A percentile compares a stretch with the other conserved stretches of the same genome.
Evolutionary conservation across 2,888 invertebrate genomes (phyloP).

Genomic region (Lepidonotus clava): DNA sequence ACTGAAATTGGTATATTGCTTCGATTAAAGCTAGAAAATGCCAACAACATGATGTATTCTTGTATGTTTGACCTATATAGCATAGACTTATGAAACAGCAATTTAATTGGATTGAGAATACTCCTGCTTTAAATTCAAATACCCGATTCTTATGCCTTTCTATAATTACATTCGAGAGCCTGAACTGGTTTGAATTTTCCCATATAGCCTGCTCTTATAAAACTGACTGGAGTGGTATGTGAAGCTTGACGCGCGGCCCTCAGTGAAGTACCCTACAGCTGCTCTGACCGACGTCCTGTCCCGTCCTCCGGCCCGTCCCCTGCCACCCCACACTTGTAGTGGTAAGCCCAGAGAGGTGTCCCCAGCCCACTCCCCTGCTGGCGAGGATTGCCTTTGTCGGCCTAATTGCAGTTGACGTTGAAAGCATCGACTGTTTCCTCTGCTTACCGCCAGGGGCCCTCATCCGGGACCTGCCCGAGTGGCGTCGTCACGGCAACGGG

Average conservation of each 20-base stretch:
- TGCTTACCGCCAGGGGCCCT: background rate
- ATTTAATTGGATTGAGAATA: too few species aligned
- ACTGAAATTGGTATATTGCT: too few species aligned
- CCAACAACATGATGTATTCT: too few species aligned
- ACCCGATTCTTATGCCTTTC: too few species aligned
- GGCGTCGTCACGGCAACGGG: constrained; percentile 36
- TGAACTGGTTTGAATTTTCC: constrained; percentile 1
- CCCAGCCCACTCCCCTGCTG: background rate
- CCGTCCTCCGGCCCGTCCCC: background rate
- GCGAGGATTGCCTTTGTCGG: constrained; percentile 30
- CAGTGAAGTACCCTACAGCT: background rate
- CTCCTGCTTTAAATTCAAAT: too few species aligned
- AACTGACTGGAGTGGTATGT: constrained; percentile 6
- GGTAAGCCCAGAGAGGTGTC: constrained; percentile 2
- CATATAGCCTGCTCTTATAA: constrained; percentile 8
- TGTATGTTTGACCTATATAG: too few species aligned
- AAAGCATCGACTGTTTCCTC: constrained; percentile 35
- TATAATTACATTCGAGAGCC: too few species aligned
- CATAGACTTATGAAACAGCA: too few species aligned
- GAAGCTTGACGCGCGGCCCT: background rate
- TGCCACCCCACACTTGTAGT: constrained; percentile 37
- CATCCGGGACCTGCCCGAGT: constrained; percentile 16
- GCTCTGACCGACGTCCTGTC: too few species aligned
- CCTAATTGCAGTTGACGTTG: constrained; percentile 23
- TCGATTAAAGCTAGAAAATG: too few species aligned